Evolutionary conservation across 2,797 vertebrate species (phyloP).

Genomic region (Rhinoraja longicauda): DNA sequence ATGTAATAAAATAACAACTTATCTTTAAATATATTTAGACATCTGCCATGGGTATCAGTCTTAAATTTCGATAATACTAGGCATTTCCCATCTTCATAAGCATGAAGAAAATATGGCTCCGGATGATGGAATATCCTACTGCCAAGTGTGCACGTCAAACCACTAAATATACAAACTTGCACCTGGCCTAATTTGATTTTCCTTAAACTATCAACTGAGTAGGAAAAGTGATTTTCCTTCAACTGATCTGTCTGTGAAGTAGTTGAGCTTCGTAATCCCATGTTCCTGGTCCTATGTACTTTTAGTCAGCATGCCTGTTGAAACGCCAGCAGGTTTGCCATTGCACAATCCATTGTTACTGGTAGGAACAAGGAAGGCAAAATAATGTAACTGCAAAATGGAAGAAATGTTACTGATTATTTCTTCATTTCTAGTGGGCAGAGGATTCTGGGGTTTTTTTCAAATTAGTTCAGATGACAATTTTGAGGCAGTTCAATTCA

Average conservation of each 20-base stretch:
- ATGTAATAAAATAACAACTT: background rate
- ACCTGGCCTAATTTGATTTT: background rate
- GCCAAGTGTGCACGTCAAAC: background rate
- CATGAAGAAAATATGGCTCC: background rate
- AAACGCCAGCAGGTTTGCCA: background rate
- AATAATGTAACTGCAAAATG: background rate
- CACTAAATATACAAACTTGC: background rate
- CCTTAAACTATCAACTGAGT: background rate
- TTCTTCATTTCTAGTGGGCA: too few relatives aligned
- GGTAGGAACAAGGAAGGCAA: background rate
- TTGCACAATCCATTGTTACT: background rate
- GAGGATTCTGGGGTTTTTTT: conserved; percentile 1
- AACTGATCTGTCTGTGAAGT: background rate
- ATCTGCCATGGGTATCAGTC: background rate
- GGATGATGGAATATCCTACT: background rate
- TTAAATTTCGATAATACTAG: background rate
- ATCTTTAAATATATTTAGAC: background rate
- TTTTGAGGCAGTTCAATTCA: background rate
- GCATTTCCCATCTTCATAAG: background rate
- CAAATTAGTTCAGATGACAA: background rate
- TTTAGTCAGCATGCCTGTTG: background rate
- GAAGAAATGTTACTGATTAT: background rate
- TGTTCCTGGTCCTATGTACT: background rate
- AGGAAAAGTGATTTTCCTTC: background rate
- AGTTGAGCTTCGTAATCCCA: background rate